Conservation (phyloP, 2,888 invertebrate species). For the Erebia epiphron region DNA sequence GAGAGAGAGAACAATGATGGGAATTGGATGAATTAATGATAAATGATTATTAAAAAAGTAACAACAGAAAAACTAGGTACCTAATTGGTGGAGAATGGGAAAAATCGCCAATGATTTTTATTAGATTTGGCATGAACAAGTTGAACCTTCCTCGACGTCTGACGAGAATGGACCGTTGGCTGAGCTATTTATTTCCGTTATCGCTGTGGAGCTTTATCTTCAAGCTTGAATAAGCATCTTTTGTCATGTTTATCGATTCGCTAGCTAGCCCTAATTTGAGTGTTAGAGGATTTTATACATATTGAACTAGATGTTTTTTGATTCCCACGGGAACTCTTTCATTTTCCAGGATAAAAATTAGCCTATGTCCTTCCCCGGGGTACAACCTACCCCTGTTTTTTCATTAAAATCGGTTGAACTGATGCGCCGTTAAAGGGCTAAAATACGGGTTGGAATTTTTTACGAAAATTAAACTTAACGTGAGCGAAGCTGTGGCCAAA, state of each 20-base stretch:
- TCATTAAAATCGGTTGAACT: too few relatives aligned
- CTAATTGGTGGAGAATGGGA: neutral
- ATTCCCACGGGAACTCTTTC: too few relatives aligned
- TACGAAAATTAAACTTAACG: too few relatives aligned
- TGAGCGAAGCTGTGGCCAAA: too few relatives aligned
- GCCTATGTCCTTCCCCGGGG: too few relatives aligned
- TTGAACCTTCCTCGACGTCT: neutral
- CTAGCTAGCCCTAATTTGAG: neutral
- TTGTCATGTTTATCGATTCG: neutral
- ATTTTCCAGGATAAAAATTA: too few relatives aligned
- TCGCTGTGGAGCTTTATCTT: neutral
- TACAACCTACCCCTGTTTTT: too few relatives aligned
- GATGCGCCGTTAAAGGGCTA: too few relatives aligned
- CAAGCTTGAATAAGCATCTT: constrained; percentile 8
- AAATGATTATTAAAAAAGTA: neutral
- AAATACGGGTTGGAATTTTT: too few relatives aligned
- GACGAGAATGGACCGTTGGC: neutral
- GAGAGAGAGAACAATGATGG: neutral
- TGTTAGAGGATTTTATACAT: too few relatives aligned
- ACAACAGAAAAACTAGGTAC: neutral
- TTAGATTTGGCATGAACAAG: constrained; percentile 5
- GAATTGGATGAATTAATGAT: neutral
- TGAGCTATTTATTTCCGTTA: constrained; percentile 7
- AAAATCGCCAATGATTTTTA: neutral
- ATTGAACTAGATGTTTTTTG: too few relatives aligned